Evolutionary conservation across 1,140 invertebrate genomes (phyloP).

Genomic region (Drosophila jambulina): DNA sequence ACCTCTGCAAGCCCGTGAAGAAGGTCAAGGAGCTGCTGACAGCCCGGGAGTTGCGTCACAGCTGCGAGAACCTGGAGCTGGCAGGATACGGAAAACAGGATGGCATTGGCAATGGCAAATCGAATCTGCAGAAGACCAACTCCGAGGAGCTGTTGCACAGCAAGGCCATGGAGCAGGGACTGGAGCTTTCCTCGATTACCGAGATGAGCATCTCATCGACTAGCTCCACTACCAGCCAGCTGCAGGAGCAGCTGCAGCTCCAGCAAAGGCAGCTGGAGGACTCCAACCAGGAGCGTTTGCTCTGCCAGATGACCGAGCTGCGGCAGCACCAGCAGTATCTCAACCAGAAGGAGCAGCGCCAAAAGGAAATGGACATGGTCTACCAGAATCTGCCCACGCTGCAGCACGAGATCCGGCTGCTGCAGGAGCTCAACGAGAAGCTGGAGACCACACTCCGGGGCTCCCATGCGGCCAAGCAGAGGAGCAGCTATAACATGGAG

Average conservation of each 20-base stretch:
- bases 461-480: background rate
- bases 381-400: conserved; percentile 68
- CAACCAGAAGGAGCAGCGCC: background rate
- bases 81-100: background rate
- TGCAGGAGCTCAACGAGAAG: conserved; percentile 67
- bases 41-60: conserved; percentile 31
- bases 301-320: conserved; percentile 42
- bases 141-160: conserved; percentile 6
- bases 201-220: background rate
- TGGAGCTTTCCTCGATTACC: background rate
- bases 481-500: background rate
- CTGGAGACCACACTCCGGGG: conserved; percentile 52
- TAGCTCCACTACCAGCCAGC: background rate
- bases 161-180: background rate
- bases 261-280: conserved; percentile 32
- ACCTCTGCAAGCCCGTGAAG: conserved; percentile 65
- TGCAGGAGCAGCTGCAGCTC: background rate
- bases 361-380: conserved; percentile 24
- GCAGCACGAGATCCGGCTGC: conserved; percentile 64
- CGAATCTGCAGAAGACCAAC: background rate
- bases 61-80: conserved; percentile 17
- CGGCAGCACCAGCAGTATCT: conserved; percentile 35
- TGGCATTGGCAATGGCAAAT: background rate
- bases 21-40: conserved; percentile 54
- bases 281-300: conserved; percentile 14